Evolutionary conservation across 2,113 vertebrate species (phyloP), one percentile per base, ranked within the genome.

Genomic region (Panthera uncia): DNA sequence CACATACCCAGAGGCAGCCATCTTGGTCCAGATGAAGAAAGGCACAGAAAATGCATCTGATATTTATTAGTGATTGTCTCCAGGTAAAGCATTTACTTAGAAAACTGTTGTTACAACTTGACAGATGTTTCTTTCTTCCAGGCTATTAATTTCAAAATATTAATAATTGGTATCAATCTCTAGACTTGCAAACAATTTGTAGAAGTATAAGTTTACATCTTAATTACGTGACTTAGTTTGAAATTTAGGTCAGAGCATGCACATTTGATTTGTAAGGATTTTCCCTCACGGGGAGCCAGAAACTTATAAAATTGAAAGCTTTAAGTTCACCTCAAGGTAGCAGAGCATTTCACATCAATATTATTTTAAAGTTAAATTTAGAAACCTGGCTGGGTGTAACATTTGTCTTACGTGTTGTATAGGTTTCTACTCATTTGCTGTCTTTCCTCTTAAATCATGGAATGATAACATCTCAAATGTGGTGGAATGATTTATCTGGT

Each of bases 11-110:
- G n/a, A 79, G 18, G 69, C 69, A 31, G 45, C 52, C 36, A 13
- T 29, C 14, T 27, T 18, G 25, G 52, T 61, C 68, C 52, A 91
- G 45, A 27, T 33, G 76, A 90, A 63, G 38, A 74, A 65, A 69
- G 25, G 45, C 29, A 21, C 13, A 71, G 48, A 15, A 50, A 92
- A 1, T 0, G 5, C 71, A 61, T 63, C 27, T 92, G 92, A 84
- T 68, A 69, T 91, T 94, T 71, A 90, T 78, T 68, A 95, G 73
- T 89, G 65, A 79, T 33, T 91, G 76, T 97, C 63, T 83, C 69
- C 19, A 74, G 85, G 92, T 55, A 74, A 65, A 84, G 48, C 69
- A 79, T 38, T 74, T 71, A n/a, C n/a, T 41, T 76, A 85, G 82
- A 96, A 88, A 89, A 85, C 65, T 63, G 27, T 33, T 81, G 66